Base-by-base conservation (phyloP, 1,140 invertebrate genomes). In the Drosophila teissieri region DNA sequence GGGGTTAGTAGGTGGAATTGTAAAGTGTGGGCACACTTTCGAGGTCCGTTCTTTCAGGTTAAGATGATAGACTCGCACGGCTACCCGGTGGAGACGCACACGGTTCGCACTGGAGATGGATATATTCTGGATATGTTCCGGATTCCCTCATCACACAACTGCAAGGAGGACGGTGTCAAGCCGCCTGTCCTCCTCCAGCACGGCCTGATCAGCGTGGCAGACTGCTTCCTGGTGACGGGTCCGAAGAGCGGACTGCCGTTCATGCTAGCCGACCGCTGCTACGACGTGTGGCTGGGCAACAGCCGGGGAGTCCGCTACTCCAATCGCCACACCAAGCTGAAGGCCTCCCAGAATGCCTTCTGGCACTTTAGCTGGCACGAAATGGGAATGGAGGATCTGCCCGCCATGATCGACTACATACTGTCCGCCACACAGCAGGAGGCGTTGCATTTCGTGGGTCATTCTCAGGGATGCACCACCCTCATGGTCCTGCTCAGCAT, bases 231-330 rank as follows among this genome's bases (percentile, higher is more conserved):
- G 22, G 79, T 94, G 8, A 92, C 93, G 65, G 93, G 93, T 31
- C 93, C 61, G 82, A 89, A n/a, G n/a, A 15, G n/a, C 42, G 92
- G 83, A 42, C 56, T 93, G 22, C 92, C 93, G 3, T 95, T 94
- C 68, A 91, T 94, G 27, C 89, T 96, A 51, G 95, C 94, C 1
- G 95, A 97, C 73, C 88, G 82, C 15, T 94, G 94, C 4, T 95
- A 93, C 63, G 95, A 96, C 72, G 95, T 96, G 0, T 96, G 96
- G 95, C 65, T 96, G 77, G 94, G 94, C 0, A 96, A 96, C 86
- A 93, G 93, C 12, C 92, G 96, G 51, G 96, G 96, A 5, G 95
- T 94, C 67, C 93, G 91, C 3, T 95, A 95, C 80, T 95, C 95
- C 0, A 90, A 93, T 11, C 91, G 92, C 19, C 95, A 96, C 89